Conservation (phyloP, 2,888 invertebrate species). For the Rhagophthalmus giganteus region DNA sequence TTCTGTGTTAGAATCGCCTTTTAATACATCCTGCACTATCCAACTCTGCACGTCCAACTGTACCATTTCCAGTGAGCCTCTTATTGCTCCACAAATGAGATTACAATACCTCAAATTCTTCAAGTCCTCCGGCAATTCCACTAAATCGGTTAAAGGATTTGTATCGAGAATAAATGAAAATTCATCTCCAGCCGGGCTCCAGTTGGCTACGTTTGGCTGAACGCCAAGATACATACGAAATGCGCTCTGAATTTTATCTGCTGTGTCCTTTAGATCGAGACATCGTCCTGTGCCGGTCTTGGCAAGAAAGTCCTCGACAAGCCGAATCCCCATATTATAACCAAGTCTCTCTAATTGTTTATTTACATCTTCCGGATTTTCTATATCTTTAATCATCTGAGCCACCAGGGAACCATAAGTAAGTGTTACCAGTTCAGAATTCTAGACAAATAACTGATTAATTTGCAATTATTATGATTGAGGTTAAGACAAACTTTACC, state of each 20-base stretch:
- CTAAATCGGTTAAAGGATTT: constrained; percentile 96
- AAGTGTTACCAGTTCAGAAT: constrained; percentile 93
- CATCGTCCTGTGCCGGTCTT: constrained; percentile 88
- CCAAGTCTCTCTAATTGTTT: constrained; percentile 94
- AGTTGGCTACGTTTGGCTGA: constrained; percentile 89
- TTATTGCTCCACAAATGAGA: constrained; percentile 85
- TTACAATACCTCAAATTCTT: constrained; percentile 88
- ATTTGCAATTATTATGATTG: neutral
- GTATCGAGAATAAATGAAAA: constrained; percentile 94
- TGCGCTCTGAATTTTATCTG: constrained; percentile 88
- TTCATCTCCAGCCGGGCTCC: constrained; percentile 94
- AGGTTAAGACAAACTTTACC: constrained; percentile 56
- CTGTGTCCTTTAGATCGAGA: constrained; percentile 94
- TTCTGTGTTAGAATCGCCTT: constrained; percentile 93
- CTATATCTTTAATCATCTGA: constrained; percentile 94
- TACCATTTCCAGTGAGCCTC: constrained; percentile 98
- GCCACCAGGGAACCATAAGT: constrained; percentile 98
- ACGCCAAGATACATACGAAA: constrained; percentile 87
- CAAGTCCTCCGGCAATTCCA: constrained; percentile 87
- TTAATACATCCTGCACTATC: constrained; percentile 93
- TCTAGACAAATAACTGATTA: constrained; percentile 67
- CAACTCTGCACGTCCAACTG: constrained; percentile 94
- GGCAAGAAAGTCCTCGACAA: constrained; percentile 97
- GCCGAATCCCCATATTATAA: constrained; percentile 96
- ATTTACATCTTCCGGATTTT: constrained; percentile 96